Evolutionary conservation across 2,113 vertebrate species (phyloP).

Genomic region (Raja brachyura): DNA sequence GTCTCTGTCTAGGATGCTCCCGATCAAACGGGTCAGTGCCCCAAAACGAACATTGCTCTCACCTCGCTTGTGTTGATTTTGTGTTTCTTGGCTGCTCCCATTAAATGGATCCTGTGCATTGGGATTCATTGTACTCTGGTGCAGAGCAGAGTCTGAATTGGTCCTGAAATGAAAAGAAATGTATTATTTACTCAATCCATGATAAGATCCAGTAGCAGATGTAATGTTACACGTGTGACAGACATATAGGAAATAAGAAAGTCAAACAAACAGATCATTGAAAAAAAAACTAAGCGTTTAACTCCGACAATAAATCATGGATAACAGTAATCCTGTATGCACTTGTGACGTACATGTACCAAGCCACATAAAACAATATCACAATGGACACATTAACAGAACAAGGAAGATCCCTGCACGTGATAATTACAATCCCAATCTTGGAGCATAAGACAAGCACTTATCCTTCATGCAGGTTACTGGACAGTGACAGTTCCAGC

Average conservation of each 20-base stretch:
- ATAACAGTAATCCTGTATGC: neutral
- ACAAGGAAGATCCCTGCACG: no score
- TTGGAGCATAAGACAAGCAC: neutral
- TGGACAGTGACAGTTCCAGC: neutral
- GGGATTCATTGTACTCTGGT: conserved; percentile 91
- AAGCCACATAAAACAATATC: neutral
- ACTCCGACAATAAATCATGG: neutral
- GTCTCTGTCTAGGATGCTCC: neutral
- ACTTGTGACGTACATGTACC: no score
- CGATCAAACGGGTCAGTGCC: neutral
- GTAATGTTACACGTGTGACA: neutral
- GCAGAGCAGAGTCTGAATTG: conserved; percentile 93
- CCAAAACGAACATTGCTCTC: conserved; percentile 38
- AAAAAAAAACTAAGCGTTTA: neutral
- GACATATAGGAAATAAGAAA: neutral
- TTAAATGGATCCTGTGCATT: conserved; percentile 76
- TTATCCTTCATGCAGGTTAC: neutral
- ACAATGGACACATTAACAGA: no score
- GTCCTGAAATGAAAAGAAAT: conserved; percentile 63
- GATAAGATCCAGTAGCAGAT: neutral
- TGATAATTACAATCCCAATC: no score
- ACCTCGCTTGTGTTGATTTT: conserved; percentile 93
- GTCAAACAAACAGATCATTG: neutral
- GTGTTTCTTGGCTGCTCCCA: conserved; percentile 80
- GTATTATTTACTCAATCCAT: neutral